Evolutionary conservation across 2,113 vertebrate genomes (phyloP).

Genomic region (Gallinago jamesoni): DNA sequence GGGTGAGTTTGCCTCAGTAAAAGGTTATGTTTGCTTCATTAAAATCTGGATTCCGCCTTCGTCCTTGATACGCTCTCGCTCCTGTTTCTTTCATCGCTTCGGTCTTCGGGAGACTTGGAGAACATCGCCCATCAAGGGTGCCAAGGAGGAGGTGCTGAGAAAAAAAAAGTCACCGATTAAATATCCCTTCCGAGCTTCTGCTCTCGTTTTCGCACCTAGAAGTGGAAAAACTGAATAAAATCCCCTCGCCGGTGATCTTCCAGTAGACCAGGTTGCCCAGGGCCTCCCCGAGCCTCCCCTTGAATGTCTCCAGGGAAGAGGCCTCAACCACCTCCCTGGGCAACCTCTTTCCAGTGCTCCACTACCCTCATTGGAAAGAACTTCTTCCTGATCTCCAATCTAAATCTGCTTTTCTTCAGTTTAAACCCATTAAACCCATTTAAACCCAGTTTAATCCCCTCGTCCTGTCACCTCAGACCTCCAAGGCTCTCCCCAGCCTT

Average conservation of each 20-base stretch:
- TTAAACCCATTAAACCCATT: no score
- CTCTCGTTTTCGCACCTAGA: not conserved
- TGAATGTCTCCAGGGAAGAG: no score
- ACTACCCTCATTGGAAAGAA: no score
- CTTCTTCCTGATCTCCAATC: no score
- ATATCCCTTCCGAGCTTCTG: not conserved
- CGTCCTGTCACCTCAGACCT: no score
- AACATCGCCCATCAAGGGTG: not conserved
- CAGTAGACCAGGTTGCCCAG: not conserved
- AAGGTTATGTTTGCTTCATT: constrained; percentile 36
- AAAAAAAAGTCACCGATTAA: constrained; percentile 5
- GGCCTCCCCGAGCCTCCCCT: no score
- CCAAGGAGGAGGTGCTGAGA: not conserved
- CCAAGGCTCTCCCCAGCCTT: no score
- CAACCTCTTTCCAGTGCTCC: no score
- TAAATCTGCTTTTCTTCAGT: no score
- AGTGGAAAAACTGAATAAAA: not conserved
- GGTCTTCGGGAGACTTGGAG: not conserved
- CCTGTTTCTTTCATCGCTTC: constrained; percentile 18
- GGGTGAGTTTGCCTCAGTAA: not conserved
- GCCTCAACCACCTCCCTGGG: no score
- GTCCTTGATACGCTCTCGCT: constrained; percentile 20
- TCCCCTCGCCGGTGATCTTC: not conserved
- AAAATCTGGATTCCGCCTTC: constrained; percentile 1
- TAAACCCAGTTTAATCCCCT: no score